Base-by-base conservation (phyloP, 2,888 invertebrate genomes). In the Cordylochernes scorpioides region DNA sequence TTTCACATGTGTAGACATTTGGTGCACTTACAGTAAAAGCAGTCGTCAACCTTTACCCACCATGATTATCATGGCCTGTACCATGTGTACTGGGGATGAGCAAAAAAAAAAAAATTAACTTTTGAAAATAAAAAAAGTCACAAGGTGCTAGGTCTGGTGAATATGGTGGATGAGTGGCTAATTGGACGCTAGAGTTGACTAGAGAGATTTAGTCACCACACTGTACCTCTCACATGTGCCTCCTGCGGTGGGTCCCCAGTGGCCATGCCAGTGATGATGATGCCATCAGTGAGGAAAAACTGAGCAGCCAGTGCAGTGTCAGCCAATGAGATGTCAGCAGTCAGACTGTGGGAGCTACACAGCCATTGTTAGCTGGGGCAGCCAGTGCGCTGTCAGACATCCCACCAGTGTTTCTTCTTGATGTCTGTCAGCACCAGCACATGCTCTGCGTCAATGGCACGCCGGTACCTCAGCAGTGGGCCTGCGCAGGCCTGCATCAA, bases 321-420 rank as follows among this genome's bases (percentile, higher is more conserved):
- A 12, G 57, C 47, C 19, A 74, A 50, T 27, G 55, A 60, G 0
- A 74, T 57, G 50, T 78, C 77, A 10, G 54, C 49, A 1, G 77
- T 77, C 10, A 78, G 65, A 1, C 68, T 54, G 50, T 78, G 75
- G 0, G 75, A 65, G 48, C 74, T 73, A 42, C 24, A 52, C 8
- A n/a, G 17, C 15, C 15, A 25, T 19, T 12, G 21, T 12, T 27
- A n/a, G 19, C n/a, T 19, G n/a, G 19, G n/a, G 19, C n/a, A 19
- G 19, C 8, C n/a, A 19, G n/a, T 19, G 10, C 9, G 9, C n/a
- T n/a, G 10, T 19, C 9, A 19, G 9, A 19, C 10, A 19, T 19
- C 10, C 9, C 44, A 65, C 68, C 67, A 64, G 49, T 78, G 77
- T 46, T 77, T 78, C 49, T 78, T 78, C 49, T 78, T 77, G n/a